Base-by-base conservation (phyloP, 2,888 invertebrate genomes). In the Drosophila trichaetosa region DNA sequence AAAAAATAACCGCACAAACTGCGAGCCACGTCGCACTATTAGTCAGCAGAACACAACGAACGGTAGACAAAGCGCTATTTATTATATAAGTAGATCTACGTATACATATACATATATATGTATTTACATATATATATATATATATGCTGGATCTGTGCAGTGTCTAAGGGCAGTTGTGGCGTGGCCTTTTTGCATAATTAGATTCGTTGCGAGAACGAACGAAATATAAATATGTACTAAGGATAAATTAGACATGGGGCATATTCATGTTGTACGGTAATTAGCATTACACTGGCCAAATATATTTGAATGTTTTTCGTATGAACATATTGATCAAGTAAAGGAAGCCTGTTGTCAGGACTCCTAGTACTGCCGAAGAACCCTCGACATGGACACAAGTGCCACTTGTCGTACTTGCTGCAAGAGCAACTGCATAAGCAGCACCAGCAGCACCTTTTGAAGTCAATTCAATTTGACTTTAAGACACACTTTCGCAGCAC, bases 191-290 rank as follows among this genome's bases (percentile, higher is more conserved):
- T 87, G 76, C 58, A 76, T 86, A 85, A 87, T 86, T 87, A 79
- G 81, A 81, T 85, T 82, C 76, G 82, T 69, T 71, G 74, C 56
- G 74, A 73, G 66, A 67, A 73, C 68, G 76, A 79, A 77, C 87
- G 77, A 74, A 83, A 81, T 81, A 86, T 87, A 87, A 79, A 83
- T 85, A 86, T 85, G 83, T 74, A 85, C 79, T 83, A 81, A 78
- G 76, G 77, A 87, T 86, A 87, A 87, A 87, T 86, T 79, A 83
- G 79, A 75, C 70, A 72, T 62, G 76, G 69, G 54, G 27, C 79
- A 68, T 76, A 76, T 74, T 72, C 80, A 77, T 80, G 80, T 65
- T 69, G 61, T 58, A 54, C 56, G 63, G 63, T 72, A 72, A 80
- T 80, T 77, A 80, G 80, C 71, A 66, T 79, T 72, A 70, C 64